phyloP scores from a whole-genome alignment of 2,113 vertebrate genomes.

The Microcebus murinus region DNA sequence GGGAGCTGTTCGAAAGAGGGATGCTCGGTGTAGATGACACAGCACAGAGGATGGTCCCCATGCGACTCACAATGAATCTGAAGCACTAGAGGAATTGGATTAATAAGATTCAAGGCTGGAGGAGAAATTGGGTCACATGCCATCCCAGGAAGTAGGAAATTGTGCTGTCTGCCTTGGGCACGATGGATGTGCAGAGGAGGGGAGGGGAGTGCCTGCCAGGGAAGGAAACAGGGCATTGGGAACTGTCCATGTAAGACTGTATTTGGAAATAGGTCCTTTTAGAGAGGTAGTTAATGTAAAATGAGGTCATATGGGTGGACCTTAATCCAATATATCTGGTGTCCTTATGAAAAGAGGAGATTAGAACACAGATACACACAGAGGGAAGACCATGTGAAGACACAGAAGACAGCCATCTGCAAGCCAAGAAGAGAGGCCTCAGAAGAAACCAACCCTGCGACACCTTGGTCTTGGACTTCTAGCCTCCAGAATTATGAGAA shows the following conservation, averaged over 20 bases:
- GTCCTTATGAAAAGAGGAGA: not conserved
- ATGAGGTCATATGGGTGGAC: not conserved
- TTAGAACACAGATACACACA: not conserved
- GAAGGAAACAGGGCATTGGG: not conserved
- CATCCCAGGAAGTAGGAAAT: not conserved
- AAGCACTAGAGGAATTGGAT: constrained; percentile 38
- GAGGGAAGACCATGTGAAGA: not conserved
- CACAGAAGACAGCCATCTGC: not conserved
- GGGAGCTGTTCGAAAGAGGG: constrained; percentile 55
- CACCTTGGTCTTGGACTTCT: not conserved
- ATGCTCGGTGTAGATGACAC: constrained; percentile 15
- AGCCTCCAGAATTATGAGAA: not conserved
- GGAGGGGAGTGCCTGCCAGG: accelerated
- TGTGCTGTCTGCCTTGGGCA: not conserved
- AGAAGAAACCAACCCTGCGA: not conserved
- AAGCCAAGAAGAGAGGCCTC: not conserved
- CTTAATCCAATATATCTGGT: not conserved
- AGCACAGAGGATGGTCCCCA: constrained; percentile 44
- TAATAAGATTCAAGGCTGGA: constrained; percentile 50
- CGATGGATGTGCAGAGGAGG: not conserved
- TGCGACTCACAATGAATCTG: not conserved
- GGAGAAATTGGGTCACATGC: constrained; percentile 51
- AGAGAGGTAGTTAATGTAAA: not conserved
- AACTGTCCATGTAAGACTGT: not conserved
- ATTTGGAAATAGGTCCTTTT: not conserved